Evolutionary conservation across 2,113 vertebrate species (phyloP), one percentile per base, ranked within the genome.

Genomic region (Ranitomeya imitator): DNA sequence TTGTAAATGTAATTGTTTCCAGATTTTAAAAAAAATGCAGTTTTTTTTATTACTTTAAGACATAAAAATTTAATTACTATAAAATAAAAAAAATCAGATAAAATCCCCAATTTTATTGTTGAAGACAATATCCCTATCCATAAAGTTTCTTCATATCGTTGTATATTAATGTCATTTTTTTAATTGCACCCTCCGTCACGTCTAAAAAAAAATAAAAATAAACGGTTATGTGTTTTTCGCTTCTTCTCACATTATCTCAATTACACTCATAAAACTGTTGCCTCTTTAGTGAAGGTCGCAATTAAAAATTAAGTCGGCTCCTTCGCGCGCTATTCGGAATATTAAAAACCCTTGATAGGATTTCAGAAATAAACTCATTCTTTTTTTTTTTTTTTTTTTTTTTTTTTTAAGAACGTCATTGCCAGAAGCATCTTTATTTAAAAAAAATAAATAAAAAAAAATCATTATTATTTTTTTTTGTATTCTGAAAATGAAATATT

Each of bases 401-500:
- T 31, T 31, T 31, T 31, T 31, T 31, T 92, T 90, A 91, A 91
- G 91, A 90, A 91, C 90, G 91, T 88, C 91, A 92, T 92, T 92
- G 91, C 91, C 91, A 92, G 91, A 90, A 92, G 92, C 85, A 80
- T 87, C 90, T 92, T 91, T 81, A 83, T 83, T 67, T 83, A 52
- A 67, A 67, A 52, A 65, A n/a, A n/a, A n/a, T n/a, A n/a, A n/a
- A n/a, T n/a, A n/a, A n/a, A n/a, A n/a, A 84, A n/a, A 69, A 55
- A 11, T 21, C 26, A 74, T 19, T 61, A 92, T 90, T 8, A 55
- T 8, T 26, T 26, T 69, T 69, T 51, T 45, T 74, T 74, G 92
- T 92, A 84, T 91, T 88, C 90, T 93, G 92, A 90, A 90, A 92
- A 93, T 91, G 89, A 93, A 94, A 95, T 92, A 91, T 93, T 92